Percentiles rank a stretch among this genome's conserved stretches.
Conservation (phyloP, 2,113 vertebrate genomes). For the Oreochromis aureus region DNA sequence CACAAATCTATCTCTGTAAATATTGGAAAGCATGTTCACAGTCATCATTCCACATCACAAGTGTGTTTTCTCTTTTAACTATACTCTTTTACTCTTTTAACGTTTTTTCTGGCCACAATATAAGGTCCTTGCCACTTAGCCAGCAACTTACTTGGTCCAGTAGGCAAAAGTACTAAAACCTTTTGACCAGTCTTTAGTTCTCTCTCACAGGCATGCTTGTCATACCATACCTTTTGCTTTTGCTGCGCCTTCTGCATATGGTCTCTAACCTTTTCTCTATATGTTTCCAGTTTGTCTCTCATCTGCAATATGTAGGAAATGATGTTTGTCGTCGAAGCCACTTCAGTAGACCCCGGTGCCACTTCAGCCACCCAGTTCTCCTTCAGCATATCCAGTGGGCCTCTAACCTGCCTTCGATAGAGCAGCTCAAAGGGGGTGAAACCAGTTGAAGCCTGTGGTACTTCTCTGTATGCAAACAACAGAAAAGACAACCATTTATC, state of each 20-base stretch:
- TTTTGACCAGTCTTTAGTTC: neutral
- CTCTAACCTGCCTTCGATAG: neutral
- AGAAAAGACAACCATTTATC: neutral
- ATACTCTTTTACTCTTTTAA: too few species aligned
- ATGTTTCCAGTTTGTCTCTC: neutral
- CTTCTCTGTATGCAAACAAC: rapidly evolving
- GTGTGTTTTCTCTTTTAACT: too few species aligned
- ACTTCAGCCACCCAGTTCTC: neutral
- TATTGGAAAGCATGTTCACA: too few species aligned
- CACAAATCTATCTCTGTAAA: too few species aligned
- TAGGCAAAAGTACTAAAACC: neutral
- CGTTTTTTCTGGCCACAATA: neutral
- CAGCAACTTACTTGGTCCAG: neutral
- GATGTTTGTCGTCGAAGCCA: neutral
- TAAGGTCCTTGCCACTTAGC: neutral
- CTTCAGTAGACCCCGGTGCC: neutral
- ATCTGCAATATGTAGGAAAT: neutral
- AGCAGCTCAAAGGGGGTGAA: neutral
- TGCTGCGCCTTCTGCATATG: neutral
- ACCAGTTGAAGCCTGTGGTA: neutral
- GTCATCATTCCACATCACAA: too few species aligned
- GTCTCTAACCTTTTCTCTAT: neutral
- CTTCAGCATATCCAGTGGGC: neutral
- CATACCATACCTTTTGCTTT: neutral
- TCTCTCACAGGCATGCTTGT: neutral